Evolutionary conservation across 2,797 vertebrate genomes (phyloP).

Genomic region (Rhinella marina): DNA sequence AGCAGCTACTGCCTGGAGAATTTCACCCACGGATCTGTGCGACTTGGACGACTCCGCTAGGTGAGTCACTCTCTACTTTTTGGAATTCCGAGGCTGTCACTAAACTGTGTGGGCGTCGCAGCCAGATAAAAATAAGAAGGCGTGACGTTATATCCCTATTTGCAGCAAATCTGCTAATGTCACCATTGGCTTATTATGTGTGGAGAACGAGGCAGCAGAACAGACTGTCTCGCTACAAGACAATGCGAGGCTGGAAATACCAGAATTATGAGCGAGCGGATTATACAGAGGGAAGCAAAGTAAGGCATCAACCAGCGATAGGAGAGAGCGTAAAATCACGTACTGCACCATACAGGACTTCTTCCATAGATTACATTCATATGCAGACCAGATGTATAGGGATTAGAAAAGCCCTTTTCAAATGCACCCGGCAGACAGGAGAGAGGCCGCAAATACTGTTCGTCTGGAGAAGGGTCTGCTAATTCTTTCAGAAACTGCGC

Average conservation of each 20-base stretch:
- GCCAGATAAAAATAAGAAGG: conserved; percentile 1
- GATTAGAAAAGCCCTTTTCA: no score
- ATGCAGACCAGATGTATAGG: no score
- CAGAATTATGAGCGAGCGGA: not conserved
- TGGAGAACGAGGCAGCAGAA: not conserved
- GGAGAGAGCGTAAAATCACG: no score
- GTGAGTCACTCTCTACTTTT: conserved; percentile 12
- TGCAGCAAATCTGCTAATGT: not conserved
- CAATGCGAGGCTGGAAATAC: not conserved
- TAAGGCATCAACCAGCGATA: not conserved
- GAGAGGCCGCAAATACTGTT: no score
- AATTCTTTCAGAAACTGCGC: no score
- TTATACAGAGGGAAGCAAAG: not conserved
- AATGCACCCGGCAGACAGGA: no score
- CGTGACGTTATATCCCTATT: not conserved
- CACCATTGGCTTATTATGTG: conserved; percentile 1
- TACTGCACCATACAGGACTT: no score
- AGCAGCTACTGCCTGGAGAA: not conserved
- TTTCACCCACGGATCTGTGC: not conserved
- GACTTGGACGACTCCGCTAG: not conserved
- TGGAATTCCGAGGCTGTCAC: not conserved
- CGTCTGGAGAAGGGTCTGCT: no score
- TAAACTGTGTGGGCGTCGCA: conserved; percentile 12
- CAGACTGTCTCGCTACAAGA: not conserved
- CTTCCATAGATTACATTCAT: no score